Evolutionary conservation across 1,140 invertebrate genomes (phyloP), one percentile per base, ranked within the genome.

Genomic region (Lepidurus couesii): DNA sequence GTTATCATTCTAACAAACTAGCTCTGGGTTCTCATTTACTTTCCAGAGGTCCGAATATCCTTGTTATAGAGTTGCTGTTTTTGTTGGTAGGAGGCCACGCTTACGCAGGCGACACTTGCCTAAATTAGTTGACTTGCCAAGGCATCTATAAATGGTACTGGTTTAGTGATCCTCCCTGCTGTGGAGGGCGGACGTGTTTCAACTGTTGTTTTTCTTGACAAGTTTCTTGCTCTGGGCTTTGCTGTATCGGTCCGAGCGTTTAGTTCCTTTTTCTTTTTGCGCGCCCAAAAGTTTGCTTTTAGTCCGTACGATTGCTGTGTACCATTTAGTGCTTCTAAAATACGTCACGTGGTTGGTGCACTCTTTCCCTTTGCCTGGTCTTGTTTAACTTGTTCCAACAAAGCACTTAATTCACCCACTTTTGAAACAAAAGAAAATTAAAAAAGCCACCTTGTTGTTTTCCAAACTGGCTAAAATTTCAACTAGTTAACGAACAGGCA

Each of bases 1-100:
- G 53, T 65, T 65, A 65, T 65, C 53, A 65, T 65, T 65, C 53
- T 65, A 65, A 65, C n/a, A 65, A 65, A 65, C 53, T 65, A 65
- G 53, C 13, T 65, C 53, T 13, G 53, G 53, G 21, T 65, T 65
- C 53, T 65, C 53, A 65, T 65, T 65, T 9, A 65, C 8, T 11
- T 13, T 65, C 53, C 53, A 65, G 53, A n/a, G 53, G 16, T 21
- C 45, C 53, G 53, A 65, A 65, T 13, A 21, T 65, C 53, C 53
- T 65, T 16, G 16, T 65, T 65, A 13, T 65, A 7, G 16, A 13
- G 53, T 21, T 65, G 8, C 16, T 65, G 53, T 65, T 65, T 65
- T 9, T 13, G 53, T 65, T 65, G 53, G 13, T 65, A 65, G 16
- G 21, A 65, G 53, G 16, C 53, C 53, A 65, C 53, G 53, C 53